Percentiles rank a stretch among this genome's conserved stretches.
phyloP scores from a whole-genome alignment of 1,140 invertebrate genomes.

The Formica exsecta region DNA sequence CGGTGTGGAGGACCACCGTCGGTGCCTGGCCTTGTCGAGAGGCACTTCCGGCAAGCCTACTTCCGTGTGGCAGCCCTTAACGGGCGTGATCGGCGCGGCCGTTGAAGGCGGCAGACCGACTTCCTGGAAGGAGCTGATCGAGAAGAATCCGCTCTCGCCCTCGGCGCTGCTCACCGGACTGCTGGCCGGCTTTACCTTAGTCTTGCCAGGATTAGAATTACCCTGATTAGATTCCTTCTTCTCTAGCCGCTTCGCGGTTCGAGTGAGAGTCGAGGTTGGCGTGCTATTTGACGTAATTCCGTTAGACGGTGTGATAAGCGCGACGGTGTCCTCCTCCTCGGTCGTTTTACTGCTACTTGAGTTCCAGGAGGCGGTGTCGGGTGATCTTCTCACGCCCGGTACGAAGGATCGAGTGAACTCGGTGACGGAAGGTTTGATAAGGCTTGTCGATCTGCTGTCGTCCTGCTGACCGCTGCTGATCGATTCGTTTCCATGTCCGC shows the following conservation, averaged over 20 bases:
- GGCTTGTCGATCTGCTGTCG: conserved; percentile 47
- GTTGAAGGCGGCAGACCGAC: conserved; percentile 88
- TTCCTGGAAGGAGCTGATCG: conserved; percentile 93
- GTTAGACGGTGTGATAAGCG: conserved; percentile 1
- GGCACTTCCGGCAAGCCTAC: conserved; percentile 84
- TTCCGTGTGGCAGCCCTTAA: conserved; percentile 84
- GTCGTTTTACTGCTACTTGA: conserved; percentile 82
- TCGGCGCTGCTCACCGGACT: conserved; percentile 88
- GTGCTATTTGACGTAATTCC: conserved; percentile 37
- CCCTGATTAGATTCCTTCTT: conserved; percentile 46
- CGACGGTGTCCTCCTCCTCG: conserved; percentile 77
- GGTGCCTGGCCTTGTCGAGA: conserved; percentile 79
- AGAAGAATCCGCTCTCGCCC: conserved; percentile 94
- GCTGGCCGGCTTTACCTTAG: conserved; percentile 84
- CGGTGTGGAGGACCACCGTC: conserved; percentile 85
- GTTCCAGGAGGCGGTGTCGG: conserved; percentile 80
- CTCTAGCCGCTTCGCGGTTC: conserved; percentile 49
- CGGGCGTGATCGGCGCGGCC: conserved; percentile 69
- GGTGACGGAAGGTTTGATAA: conserved; percentile 58
- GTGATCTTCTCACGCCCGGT: conserved; percentile 78
- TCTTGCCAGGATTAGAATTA: conserved; percentile 73
- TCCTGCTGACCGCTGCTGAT: conserved; percentile 52
- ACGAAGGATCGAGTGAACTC: conserved; percentile 57
- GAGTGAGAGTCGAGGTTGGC: conserved; percentile 68
- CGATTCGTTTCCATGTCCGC: conserved; percentile 64